A percentile compares a stretch with the other conserved stretches of the same genome.
These are phyloP conservation scores for Dermatophagoides farinae DNA, from an alignment of 1,140 invertebrate species.

Conservation along the genomic window DNA sequence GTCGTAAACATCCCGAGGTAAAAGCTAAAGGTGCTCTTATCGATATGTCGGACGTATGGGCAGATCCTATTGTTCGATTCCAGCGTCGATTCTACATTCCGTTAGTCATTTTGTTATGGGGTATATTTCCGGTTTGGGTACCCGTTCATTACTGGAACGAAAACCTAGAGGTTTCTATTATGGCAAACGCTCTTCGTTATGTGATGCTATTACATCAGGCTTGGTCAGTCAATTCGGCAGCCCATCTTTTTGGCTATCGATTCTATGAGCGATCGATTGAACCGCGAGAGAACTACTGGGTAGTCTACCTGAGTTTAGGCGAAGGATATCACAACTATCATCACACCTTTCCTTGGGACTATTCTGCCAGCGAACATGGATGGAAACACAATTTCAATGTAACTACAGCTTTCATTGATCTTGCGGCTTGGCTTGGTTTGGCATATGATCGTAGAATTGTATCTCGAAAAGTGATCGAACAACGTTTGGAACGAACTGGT, in stretches of 20 bases:
- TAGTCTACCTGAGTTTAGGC: conserved; percentile 30
- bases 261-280: conserved; percentile 29
- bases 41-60: conserved; percentile 62
- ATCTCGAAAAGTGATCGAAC: neutral
- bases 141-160: conserved; percentile 20
- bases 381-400: conserved; percentile 36
- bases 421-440: conserved; percentile 28
- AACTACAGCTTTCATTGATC: conserved; percentile 35
- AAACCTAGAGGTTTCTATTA: neutral
- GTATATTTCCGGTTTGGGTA: conserved; percentile 25
- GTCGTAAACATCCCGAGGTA: conserved; percentile 70
- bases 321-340: conserved; percentile 70
- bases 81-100: conserved; percentile 52
- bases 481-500: neutral
- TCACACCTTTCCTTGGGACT: conserved; percentile 86
- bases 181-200: conserved; percentile 26
- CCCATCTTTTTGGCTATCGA: conserved; percentile 29
- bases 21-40: conserved; percentile 60
- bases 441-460: conserved; percentile 29
- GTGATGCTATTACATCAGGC: conserved; percentile 24
- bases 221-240: conserved; percentile 35
- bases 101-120: conserved; percentile 33
- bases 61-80: conserved; percentile 65
- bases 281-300: conserved; percentile 29
- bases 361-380: conserved; percentile 61